Conservation (phyloP, 2,888 invertebrate genomes). For the Chloroclysta siterata region DNA sequence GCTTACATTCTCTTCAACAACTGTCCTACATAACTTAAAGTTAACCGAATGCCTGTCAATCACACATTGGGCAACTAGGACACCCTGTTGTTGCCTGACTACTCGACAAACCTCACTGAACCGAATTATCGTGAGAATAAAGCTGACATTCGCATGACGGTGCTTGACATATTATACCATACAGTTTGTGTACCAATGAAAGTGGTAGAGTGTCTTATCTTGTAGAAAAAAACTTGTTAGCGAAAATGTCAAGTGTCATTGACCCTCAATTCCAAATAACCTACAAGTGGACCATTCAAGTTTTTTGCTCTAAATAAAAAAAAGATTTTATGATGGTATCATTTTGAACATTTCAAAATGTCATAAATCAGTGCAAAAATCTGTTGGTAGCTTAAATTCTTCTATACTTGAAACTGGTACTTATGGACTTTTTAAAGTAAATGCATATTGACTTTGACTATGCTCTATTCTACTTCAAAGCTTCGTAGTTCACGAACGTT, state of each 20-base stretch:
- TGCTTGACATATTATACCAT: background rate
- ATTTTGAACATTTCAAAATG: background rate
- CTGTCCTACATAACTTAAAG: conserved; percentile 55
- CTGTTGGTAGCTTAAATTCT: background rate
- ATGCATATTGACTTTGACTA: no score
- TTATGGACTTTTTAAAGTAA: no score
- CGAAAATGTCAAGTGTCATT: conserved; percentile 38
- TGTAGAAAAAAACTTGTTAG: conserved; percentile 36
- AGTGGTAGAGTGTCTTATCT: conserved; percentile 35
- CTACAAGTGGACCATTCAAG: conserved; percentile 13
- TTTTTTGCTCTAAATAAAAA: background rate
- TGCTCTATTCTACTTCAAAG: no score
- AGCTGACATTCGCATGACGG: conserved; percentile 13
- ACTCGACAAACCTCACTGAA: conserved; percentile 14
- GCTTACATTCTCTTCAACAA: conserved; percentile 46
- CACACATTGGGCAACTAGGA: conserved; percentile 50
- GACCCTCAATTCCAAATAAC: conserved; percentile 24
- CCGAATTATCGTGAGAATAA: conserved; percentile 10
- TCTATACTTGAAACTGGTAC: background rate
- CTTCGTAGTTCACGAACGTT: no score
- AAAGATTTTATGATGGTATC: background rate
- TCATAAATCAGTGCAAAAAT: background rate
- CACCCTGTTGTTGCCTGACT: conserved; percentile 39
- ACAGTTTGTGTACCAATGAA: conserved; percentile 20
- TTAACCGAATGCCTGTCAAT: conserved; percentile 53